A percentile compares a stretch with the other conserved stretches of the same genome.
Conservation (phyloP, 2,113 vertebrate species). For the Cynoglossus semilaevis region DNA sequence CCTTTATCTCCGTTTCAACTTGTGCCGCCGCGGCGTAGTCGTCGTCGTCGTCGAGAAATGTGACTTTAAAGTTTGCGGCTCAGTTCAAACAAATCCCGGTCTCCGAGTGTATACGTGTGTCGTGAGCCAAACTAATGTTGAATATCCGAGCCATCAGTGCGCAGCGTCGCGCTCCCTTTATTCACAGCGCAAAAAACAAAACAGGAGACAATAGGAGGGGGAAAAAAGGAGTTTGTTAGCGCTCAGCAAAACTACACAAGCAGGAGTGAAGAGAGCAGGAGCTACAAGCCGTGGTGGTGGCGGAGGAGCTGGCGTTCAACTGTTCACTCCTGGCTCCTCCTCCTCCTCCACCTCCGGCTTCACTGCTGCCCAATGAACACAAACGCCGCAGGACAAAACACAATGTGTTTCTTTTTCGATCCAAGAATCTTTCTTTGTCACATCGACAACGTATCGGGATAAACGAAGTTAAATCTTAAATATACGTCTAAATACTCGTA, state of each 20-base stretch:
- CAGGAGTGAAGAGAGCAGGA: conserved; percentile 17
- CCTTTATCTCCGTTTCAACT: conserved; percentile 57
- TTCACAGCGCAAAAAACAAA: neutral
- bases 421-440: conserved; percentile 2
- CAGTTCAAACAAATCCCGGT: conserved; percentile 21
- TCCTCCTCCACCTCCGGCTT: neutral
- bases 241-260: conserved; percentile 23
- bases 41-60: conserved; percentile 8
- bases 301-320: neutral
- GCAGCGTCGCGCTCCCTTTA: neutral
- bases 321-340: conserved; percentile 41
- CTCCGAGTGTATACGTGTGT: conserved; percentile 1
- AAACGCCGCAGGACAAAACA: neutral
- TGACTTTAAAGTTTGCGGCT: conserved; percentile 27
- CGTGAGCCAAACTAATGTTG: neutral
- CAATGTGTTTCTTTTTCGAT: conserved; percentile 12
- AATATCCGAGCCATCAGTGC: conserved; percentile 45
- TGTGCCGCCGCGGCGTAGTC: conserved; percentile 1
- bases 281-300: neutral
- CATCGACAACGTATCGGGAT: neutral
- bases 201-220: neutral
- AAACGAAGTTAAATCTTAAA: too few species aligned
- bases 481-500: too few species aligned
- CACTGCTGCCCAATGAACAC: conserved; percentile 36
- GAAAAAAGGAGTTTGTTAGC: neutral